Evolutionary conservation across 2,113 vertebrate genomes (phyloP).

Genomic region (Lophochroa leadbeateri): DNA sequence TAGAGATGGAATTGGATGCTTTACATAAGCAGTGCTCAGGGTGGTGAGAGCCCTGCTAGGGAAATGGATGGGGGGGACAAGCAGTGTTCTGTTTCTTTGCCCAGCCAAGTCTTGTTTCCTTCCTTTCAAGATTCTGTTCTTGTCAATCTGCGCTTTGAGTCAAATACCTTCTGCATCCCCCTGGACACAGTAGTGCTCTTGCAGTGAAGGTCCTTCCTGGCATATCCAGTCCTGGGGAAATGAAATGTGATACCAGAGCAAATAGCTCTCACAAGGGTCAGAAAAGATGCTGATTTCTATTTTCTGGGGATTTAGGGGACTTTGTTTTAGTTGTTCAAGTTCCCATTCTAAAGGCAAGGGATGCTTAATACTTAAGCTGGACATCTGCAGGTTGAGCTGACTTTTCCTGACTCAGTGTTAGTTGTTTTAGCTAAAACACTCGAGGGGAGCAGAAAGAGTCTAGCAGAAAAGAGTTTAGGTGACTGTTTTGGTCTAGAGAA

Average conservation of each 20-base stretch:
- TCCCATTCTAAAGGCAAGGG: background rate
- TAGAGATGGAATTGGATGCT: background rate
- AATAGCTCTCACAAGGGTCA: background rate
- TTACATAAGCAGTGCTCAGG: background rate
- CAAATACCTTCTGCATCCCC: background rate
- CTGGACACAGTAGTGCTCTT: background rate
- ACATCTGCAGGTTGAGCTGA: background rate
- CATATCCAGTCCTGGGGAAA: background rate
- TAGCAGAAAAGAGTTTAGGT: background rate
- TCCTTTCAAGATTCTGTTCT: slow-evolving; percentile 47
- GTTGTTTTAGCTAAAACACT: background rate
- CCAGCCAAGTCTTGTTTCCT: slow-evolving; percentile 30
- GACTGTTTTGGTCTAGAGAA: background rate
- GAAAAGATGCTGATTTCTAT: background rate
- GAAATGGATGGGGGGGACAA: background rate
- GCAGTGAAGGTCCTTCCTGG: background rate
- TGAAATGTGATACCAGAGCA: background rate
- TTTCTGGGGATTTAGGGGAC: background rate
- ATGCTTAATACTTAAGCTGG: background rate
- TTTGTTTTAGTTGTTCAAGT: background rate
- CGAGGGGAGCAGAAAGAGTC: background rate
- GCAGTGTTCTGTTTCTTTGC: slow-evolving; percentile 19
- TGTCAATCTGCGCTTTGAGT: slow-evolving; percentile 20
- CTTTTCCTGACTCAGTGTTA: background rate
- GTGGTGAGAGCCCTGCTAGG: background rate